Evolutionary conservation across 2,113 vertebrate species (phyloP).

Genomic region (Sialia sialis): DNA sequence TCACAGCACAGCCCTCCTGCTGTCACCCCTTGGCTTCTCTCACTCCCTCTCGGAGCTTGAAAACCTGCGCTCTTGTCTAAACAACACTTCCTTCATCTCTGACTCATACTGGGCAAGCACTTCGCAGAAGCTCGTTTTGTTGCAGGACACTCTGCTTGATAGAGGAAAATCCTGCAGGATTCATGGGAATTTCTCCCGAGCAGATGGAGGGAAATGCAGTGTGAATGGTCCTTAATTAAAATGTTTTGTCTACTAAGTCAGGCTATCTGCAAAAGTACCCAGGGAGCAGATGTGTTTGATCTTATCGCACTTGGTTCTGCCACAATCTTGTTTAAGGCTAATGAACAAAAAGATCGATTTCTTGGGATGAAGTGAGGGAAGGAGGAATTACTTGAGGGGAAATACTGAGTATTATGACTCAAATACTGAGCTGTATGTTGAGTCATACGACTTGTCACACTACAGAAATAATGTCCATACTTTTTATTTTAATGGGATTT

Average conservation of each 20-base stretch:
- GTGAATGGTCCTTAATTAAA: slow-evolving; percentile 30
- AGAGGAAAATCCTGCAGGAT: slow-evolving; percentile 6
- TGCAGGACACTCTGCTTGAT: neutral
- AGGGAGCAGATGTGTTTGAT: neutral
- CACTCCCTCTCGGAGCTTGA: neutral
- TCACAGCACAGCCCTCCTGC: neutral
- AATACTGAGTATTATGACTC: slow-evolving; percentile 1
- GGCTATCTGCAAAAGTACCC: neutral
- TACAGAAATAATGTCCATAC: neutral
- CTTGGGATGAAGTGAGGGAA: neutral
- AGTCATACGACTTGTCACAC: neutral
- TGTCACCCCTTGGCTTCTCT: neutral
- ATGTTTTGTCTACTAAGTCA: slow-evolving; percentile 38
- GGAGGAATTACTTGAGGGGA: neutral
- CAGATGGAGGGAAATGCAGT: neutral
- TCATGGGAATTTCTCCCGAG: neutral
- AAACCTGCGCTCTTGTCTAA: slow-evolving; percentile 6
- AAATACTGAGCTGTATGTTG: neutral
- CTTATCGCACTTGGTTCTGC: neutral
- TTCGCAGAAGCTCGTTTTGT: neutral
- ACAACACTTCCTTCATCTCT: neutral
- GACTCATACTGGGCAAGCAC: neutral
- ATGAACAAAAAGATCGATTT: slow-evolving; percentile 8
- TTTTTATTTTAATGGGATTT: slow-evolving; percentile 26
- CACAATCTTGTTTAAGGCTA: neutral